Percentiles rank a stretch among this genome's conserved stretches.
Evolutionary conservation across 64 coral and sea anemone genomes (phyloP).

Genomic region (Catalaphyllia jardinei): DNA sequence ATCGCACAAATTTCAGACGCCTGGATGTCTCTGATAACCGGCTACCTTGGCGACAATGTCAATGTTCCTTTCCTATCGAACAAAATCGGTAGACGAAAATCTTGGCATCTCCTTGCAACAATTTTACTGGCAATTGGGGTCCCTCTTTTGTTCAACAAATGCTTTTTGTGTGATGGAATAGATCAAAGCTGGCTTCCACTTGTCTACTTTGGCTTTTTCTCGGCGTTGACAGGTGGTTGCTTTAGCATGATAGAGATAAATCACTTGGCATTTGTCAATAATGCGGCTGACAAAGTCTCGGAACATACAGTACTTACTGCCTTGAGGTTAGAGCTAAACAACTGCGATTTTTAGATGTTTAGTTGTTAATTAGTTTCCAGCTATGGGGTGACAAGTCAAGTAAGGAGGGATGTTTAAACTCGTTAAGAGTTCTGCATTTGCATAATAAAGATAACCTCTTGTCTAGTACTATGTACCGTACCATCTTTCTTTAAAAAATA

Average conservation of each 20-base stretch:
- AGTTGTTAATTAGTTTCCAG: no score
- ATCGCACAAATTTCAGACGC: background rate
- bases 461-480: no score
- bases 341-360: no score
- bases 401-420: no score
- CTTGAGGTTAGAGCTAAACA: background rate
- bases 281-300: background rate
- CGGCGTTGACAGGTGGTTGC: background rate
- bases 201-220: background rate
- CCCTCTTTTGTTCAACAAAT: background rate
- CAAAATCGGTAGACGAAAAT: conserved; percentile 8
- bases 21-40: background rate
- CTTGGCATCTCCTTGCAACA: conserved; percentile 8
- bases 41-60: background rate
- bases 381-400: no score
- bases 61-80: conserved; percentile 1
- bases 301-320: background rate
- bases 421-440: no score
- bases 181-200: background rate
- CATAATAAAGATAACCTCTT: no score
- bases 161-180: background rate
- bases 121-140: background rate
- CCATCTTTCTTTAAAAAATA: no score
- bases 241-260: conserved; percentile 5
- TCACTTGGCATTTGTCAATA: background rate